Base-by-base conservation (phyloP, 2,888 invertebrate species). In the Lingula anatina region DNA sequence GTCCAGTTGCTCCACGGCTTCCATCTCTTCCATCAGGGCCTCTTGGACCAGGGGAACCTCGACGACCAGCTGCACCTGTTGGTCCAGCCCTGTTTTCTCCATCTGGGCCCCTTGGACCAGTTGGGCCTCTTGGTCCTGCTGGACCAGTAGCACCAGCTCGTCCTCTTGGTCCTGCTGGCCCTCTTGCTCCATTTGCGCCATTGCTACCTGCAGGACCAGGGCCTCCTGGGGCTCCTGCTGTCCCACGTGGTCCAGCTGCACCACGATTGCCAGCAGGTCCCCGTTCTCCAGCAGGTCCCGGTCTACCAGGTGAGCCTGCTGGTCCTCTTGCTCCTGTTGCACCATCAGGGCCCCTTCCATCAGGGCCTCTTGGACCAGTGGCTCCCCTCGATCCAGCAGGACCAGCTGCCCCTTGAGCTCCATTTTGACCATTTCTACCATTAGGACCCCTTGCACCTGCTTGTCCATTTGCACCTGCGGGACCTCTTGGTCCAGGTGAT, bases 331-430 rank as follows among this genome's bases (percentile, higher is more conserved):
- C 71, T 27, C 85, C 85, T 40, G 82, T 81, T 20, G 79, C 66
- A 43, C 86, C 85, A 28, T 81, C 77, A 3, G 80, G 75, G 36
- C 57, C 38, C 5, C 9, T 2, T 2, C 82, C 82, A 39, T 76
- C 65, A 27, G 77, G 71, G 37, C 81, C 81, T 70, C 85, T 85
- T 15, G 73, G 68, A n/a, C 81, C 82, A 56, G 70, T 71, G 28
- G 78, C 90, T 25, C 92, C 92, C 15, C 88, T 83, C 69, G 87
- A 87, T 3, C 91, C 92, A 76, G 91, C 75, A 48, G 85, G 81
- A 18, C 92, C 92, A 39, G 83, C 80, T 7, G 66, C 35, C 83
- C 81, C 81, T 18, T 61, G 56, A 12, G 58, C 36, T 44, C 67
- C 68, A n/a, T n/a, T n/a, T n/a, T n/a, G n/a, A n/a, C n/a, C n/a